These are phyloP conservation scores for Dinoponera quadriceps DNA, from an alignment of 1,140 invertebrate species.

Conservation along the genomic window DNA sequence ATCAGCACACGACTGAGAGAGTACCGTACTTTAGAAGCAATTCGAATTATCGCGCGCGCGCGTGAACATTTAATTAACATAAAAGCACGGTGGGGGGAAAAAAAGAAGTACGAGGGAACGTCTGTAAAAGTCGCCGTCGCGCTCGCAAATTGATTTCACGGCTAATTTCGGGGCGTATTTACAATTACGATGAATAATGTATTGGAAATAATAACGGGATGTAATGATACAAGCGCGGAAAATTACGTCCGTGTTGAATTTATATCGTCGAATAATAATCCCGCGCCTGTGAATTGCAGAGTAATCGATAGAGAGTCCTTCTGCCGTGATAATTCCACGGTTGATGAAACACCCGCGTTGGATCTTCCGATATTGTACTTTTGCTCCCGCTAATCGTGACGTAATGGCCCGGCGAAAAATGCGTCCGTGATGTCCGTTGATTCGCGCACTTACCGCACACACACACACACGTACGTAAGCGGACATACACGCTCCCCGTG, in stretches of 20 bases:
- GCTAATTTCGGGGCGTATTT: conserved; percentile 32
- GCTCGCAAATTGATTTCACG: not conserved
- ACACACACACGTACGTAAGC: not conserved
- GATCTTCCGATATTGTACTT: not conserved
- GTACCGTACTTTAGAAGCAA: not conserved
- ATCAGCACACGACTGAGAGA: not conserved
- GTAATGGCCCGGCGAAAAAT: no score
- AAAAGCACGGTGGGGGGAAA: not conserved
- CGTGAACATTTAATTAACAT: conserved; percentile 15
- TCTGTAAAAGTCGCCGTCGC: conserved; percentile 18
- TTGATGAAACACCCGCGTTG: conserved; percentile 14
- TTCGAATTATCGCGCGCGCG: not conserved
- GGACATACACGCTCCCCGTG: not conserved
- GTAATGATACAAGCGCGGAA: conserved; percentile 29
- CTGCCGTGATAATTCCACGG: not conserved
- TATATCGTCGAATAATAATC: conserved; percentile 28
- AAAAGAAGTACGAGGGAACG: not conserved
- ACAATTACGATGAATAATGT: conserved; percentile 36
- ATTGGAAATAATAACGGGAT: conserved; percentile 18
- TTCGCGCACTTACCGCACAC: not conserved
- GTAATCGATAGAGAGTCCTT: conserved; percentile 15
- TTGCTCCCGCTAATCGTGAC: not conserved
- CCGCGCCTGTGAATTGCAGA: not conserved
- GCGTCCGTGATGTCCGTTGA: no score
- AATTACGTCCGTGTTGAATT: conserved; percentile 15